phyloP scores from a whole-genome alignment of 30 jellyfish, hydroid and myxozoan species.

The Turritopsis dohrnii region DNA sequence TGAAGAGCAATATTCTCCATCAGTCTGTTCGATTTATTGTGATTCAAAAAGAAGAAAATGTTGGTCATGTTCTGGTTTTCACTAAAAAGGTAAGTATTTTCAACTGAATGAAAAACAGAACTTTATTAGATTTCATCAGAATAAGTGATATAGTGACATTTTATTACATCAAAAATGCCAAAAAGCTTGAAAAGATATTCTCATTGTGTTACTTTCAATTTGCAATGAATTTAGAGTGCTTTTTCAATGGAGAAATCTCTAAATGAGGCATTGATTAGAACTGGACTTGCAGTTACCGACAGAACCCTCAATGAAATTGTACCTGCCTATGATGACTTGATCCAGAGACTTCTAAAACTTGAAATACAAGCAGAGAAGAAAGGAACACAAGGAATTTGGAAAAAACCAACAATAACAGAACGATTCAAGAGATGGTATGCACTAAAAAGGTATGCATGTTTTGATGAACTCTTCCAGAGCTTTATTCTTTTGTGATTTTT shows the following conservation, averaged over 20 bases:
- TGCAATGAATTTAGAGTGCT: neutral
- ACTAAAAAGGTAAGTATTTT: neutral
- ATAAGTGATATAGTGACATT: too few relatives aligned
- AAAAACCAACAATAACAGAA: neutral
- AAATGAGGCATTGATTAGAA: neutral
- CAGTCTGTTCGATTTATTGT: neutral
- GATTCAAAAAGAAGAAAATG: neutral
- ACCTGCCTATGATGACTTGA: neutral
- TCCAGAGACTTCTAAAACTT: neutral
- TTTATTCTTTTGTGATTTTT: too few relatives aligned
- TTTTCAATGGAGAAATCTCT: neutral
- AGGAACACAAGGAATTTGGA: neutral
- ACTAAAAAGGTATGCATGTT: too few relatives aligned
- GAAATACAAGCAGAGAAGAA: neutral
- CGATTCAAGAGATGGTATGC: neutral
- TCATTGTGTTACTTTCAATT: neutral
- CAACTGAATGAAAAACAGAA: too few relatives aligned
- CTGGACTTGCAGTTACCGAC: neutral
- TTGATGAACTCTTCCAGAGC: too few relatives aligned
- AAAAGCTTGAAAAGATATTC: too few relatives aligned
- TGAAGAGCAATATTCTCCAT: neutral
- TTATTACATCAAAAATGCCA: too few relatives aligned
- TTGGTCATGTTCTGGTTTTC: neutral
- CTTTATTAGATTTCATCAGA: too few relatives aligned
- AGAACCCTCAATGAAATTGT: neutral